Base-by-base conservation (phyloP, 92 coral and sea anemone genomes). In the Desmophyllum pertusum region DNA sequence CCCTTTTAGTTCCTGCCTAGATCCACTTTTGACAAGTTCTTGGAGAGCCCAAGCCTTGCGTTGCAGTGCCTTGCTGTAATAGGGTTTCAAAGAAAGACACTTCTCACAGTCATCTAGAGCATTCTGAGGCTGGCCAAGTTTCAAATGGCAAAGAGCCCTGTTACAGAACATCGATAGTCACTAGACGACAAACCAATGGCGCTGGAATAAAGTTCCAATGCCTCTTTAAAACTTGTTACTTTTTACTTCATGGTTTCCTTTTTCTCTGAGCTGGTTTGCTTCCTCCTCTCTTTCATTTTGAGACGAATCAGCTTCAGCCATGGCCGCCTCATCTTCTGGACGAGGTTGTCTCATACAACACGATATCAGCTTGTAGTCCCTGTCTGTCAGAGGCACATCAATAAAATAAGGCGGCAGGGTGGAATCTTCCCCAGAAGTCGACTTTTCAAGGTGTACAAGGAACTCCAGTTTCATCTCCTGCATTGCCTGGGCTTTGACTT, bases 31-130 rank as follows among this genome's bases (percentile, higher is more conserved):
- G 23, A 89, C 87, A 83, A 92, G 87, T 3, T 80, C 80, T 46
- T 37, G 73, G 43, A 93, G 91, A 41, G 97, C 93, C 97, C 95
- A 93, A 6, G 97, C 95, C 52, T 93, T 93, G 5, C 95, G 88
- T 80, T 15, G 77, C 76, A 93, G 55, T 0, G 97, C 97, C 80
- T 93, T 93, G 46, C 63, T 70, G 86, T 75, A 85, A 35, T 27
- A 4, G 41, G 88, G 78, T n/a, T 85, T 59, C 36, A 88, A 67
- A 40, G 74, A 80, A 38, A 93, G 84, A 48, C 97, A 93, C 10
- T 55, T 83, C 21, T 86, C 84, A 63, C 97, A 93, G 73, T 92
- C 97, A 29, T 85, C 81, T 3, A 93, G 85, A 9, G 97, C 97
- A 36, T 85, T n/a, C 50, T 75, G 61, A 6, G 97, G 81, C 31